Percentiles rank a stretch among this genome's conserved stretches.
Conservation (phyloP, 2,113 vertebrate genomes). For the Syngnathoides biaculeatus region DNA sequence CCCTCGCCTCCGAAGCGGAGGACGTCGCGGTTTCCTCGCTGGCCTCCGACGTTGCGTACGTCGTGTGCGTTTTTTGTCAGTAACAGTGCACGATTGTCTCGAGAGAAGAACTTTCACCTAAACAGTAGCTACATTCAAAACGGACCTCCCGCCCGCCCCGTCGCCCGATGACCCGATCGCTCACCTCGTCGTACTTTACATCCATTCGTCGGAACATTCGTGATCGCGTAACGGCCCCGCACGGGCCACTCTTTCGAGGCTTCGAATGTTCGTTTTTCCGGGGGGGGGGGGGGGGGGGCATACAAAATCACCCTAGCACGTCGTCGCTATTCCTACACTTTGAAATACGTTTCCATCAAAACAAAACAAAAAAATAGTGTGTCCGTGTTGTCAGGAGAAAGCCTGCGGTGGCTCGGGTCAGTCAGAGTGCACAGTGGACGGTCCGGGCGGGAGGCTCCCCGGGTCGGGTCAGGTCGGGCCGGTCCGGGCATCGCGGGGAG, state of each 20-base stretch:
- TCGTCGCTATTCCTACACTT: neutral
- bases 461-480: conserved; percentile 20
- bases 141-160: conserved; percentile 39
- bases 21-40: too few species aligned
- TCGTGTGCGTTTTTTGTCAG: conserved; percentile 18
- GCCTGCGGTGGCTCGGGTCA: conserved; percentile 19
- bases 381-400: conserved; percentile 33
- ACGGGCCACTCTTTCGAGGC: too few species aligned
- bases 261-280: too few species aligned
- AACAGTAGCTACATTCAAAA: conserved; percentile 69
- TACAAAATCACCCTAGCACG: neutral
- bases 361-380: neutral
- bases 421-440: conserved; percentile 41
- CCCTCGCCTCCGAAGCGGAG: neutral
- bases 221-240: neutral
- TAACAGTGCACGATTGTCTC: conserved; percentile 44
- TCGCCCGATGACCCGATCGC: conserved; percentile 40
- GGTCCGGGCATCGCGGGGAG: neutral
- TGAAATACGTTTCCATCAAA: neutral
- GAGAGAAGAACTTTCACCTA: conserved; percentile 33
- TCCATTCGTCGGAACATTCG: conserved; percentile 1
- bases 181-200: conserved; percentile 17
- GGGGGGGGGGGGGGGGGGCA: too few species aligned
- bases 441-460: conserved; percentile 40
- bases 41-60: too few species aligned